Base-by-base conservation (phyloP, 2,797 vertebrate genomes). In the Cheirogaleus major region DNA sequence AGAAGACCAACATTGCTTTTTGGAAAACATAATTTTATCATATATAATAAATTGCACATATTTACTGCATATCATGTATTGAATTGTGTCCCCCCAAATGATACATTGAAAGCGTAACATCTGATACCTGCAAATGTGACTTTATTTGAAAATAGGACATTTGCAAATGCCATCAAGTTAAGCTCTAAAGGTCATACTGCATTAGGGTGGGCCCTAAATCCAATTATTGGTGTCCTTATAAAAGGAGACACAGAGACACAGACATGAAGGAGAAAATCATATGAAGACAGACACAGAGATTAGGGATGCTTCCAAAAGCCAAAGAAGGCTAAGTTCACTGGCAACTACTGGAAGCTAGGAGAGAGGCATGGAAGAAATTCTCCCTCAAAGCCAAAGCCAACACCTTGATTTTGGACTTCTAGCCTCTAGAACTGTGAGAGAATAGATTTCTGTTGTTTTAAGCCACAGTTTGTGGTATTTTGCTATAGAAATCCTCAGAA, bases 81-180 rank as follows among this genome's bases (percentile, higher is more conserved):
- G 38, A 14, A 43, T 20, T 70, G 18, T 38, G 48, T 89, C 2
- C 4, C 12, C 30, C 8, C 41, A 72, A 83, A 27, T 72, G 4
- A 8, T 61, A 43, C 25, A 7, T 30, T 67, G 17, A 85, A 78
- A 5, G 35, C 45, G 3, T 57, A 84, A 85, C 41, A 38, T 5
- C 17, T 35, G 41, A 67, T 48, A 27, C 8, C 10, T 48, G 2
- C 63, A 27, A 94, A 61, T 65, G 35, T 81, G 1, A 82, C 12
- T 93, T 93, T 92, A 73, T n/a, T 87, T 91, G 20, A 52, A 95
- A 73, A 83, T 32, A 45, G 23, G 61, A 3, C 8, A 88, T 78
- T 88, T 72, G 17, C n/a, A 88, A 7, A 55, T 83, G 13, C 43
- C 61, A 72, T 72, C 32, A 41, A 48, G 5, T 45, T 48, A 80